Percentiles rank a stretch among this genome's conserved stretches.
These are phyloP conservation scores for Didymodactylos carnosus DNA, from an alignment of 2,888 invertebrate genomes.

Conservation along the genomic window DNA sequence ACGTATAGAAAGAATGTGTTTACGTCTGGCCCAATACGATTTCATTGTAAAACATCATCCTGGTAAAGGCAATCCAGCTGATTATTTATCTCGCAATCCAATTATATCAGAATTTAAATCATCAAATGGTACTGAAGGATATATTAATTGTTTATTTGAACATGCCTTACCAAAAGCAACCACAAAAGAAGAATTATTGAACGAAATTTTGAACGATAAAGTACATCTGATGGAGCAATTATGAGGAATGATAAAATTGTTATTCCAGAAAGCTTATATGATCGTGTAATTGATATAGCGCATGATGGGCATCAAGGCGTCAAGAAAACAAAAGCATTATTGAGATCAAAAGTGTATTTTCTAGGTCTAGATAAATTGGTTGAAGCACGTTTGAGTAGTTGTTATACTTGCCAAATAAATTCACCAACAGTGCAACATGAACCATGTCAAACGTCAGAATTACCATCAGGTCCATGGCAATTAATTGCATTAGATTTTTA, in stretches of 20 bases:
- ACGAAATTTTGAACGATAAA: conserved; percentile 15
- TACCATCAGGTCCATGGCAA: neutral
- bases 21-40: conserved; percentile 18
- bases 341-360: neutral
- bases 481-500: neutral
- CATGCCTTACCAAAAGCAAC: conserved; percentile 18
- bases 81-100: conserved; percentile 19
- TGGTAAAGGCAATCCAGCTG: conserved; percentile 19
- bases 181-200: conserved; percentile 18
- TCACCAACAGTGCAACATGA: neutral
- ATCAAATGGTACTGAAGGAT: conserved; percentile 18
- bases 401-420: neutral
- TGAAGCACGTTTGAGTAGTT: neutral
- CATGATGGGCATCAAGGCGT: conserved; percentile 1
- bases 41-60: conserved; percentile 17
- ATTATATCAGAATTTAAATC: neutral
- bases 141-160: conserved; percentile 17
- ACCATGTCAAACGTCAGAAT: neutral
- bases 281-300: neutral
- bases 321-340: neutral
- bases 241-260: neutral
- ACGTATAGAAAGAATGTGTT: conserved; percentile 20
- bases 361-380: neutral
- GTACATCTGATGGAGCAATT: conserved; percentile 14
- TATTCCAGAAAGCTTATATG: neutral